These are phyloP conservation scores for Larimichthys crocea DNA, from an alignment of 2,113 vertebrate species.

Conservation along the genomic window DNA sequence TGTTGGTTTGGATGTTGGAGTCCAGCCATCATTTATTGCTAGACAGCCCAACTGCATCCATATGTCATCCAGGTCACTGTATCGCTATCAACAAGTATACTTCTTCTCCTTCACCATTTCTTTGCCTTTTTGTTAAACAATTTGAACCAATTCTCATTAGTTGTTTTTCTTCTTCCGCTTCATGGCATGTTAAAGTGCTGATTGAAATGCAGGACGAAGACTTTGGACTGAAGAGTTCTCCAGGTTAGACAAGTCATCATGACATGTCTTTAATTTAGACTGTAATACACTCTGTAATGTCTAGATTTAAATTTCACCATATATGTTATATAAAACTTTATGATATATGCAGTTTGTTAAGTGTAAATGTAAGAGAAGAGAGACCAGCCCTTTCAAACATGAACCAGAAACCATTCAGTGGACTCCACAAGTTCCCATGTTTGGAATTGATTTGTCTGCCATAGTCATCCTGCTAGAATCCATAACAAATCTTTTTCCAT, in stretches of 20 bases:
- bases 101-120: constrained; percentile 59
- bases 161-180: constrained; percentile 79
- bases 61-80: constrained; percentile 59
- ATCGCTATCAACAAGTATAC: constrained; percentile 52
- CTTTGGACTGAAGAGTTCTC: constrained; percentile 82
- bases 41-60: constrained; percentile 48
- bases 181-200: constrained; percentile 83
- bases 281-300: constrained; percentile 34
- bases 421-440: constrained; percentile 62
- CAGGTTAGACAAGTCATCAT: constrained; percentile 82
- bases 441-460: constrained; percentile 70
- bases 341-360: constrained; percentile 13
- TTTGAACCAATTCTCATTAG: constrained; percentile 71
- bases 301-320: constrained; percentile 11
- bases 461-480: constrained; percentile 67
- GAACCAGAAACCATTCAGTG: constrained; percentile 59
- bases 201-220: constrained; percentile 87
- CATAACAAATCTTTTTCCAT: constrained; percentile 82
- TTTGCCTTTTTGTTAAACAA: constrained; percentile 65
- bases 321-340: not conserved
- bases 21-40: constrained; percentile 34
- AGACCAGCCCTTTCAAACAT: constrained; percentile 60
- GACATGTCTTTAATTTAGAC: constrained; percentile 60
- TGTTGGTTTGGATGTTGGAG: constrained; percentile 23
- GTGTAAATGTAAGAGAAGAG: constrained; percentile 52